Base-by-base conservation (phyloP, 1,140 invertebrate genomes). In the Nephila pilipes region DNA sequence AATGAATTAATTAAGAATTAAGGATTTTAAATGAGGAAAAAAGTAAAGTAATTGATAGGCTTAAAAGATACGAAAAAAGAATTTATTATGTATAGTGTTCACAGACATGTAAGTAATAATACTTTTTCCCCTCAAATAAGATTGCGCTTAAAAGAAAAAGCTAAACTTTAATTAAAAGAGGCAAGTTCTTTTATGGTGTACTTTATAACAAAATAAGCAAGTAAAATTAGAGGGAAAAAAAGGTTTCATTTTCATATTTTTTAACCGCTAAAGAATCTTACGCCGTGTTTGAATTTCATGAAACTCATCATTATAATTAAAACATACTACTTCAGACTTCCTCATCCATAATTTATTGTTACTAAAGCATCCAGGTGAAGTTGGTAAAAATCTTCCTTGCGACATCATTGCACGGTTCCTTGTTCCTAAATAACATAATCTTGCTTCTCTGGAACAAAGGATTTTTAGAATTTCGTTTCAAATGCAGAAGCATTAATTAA, bases 231-330 rank as follows among this genome's bases (percentile, higher is more conserved):
- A 32, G 32, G 2, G 18, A 36, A 75, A 32, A 75, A 75, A 75
- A 36, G 29, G 69, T 75, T 75, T 60, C 5, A 20, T 60, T 20
- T 75, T 32, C 29, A 18, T 18, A 32, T 75, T 32, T 75, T 75
- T 65, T 14, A n/a, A 25, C 63, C n/a, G 14, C 25, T 65, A 2
- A 25, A 65, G n/a, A 36, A 55, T 22, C n/a, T 16, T 29, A 12
- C 14, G n/a, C 80, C 46, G 54, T 55, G 22, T 22, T 83, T 54
- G 22, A 46, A 83, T 32, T 83, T 25, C 22, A 55, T 55, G 81
- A 83, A 83, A 83, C 81, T 25, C 54, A 54, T 83, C 81, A 83
- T 57, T 55, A 25, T 83, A 83, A 83, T 83, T 83, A 83, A 83
- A 83, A 83, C 81, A 83, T 55, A 10, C 38, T 54, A 55, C 81